Evolutionary conservation across 2,888 invertebrate genomes (phyloP).

Genomic region (Dione juno): DNA sequence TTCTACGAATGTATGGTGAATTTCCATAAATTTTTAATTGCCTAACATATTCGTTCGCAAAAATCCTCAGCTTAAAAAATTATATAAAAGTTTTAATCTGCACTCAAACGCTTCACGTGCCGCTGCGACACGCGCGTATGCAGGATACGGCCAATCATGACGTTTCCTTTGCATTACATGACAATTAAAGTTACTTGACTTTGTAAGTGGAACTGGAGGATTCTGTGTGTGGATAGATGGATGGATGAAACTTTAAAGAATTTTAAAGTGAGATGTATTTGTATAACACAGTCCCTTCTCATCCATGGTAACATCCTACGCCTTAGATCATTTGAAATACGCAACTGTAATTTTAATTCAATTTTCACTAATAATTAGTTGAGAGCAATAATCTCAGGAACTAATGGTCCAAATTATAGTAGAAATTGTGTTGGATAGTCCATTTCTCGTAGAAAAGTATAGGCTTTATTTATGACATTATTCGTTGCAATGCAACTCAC

Average conservation of each 20-base stretch:
- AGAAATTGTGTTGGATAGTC: too few species aligned
- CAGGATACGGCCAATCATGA: slow-evolving; percentile 60
- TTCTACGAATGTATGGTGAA: not conserved
- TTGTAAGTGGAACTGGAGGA: not conserved
- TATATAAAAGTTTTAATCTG: not conserved
- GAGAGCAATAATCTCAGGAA: too few species aligned
- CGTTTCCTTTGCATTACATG: slow-evolving; percentile 50
- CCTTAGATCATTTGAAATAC: too few species aligned
- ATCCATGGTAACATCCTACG: too few species aligned
- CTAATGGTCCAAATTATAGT: too few species aligned
- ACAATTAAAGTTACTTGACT: slow-evolving; percentile 48
- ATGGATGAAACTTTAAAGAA: not conserved
- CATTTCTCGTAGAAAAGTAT: too few species aligned
- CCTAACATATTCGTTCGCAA: not conserved
- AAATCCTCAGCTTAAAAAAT: not conserved
- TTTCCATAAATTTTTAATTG: not conserved
- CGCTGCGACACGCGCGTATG: slow-evolving; percentile 35
- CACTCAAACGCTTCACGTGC: slow-evolving; percentile 17
- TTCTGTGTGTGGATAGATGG: not conserved
- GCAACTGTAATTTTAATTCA: too few species aligned
- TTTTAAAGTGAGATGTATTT: not conserved
- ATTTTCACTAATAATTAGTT: too few species aligned
- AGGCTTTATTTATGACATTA: too few species aligned
- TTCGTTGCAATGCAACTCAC: too few species aligned
- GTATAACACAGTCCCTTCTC: too few species aligned